phyloP scores from a whole-genome alignment of 2,113 vertebrate genomes.

The Chunga burmeisteri region DNA sequence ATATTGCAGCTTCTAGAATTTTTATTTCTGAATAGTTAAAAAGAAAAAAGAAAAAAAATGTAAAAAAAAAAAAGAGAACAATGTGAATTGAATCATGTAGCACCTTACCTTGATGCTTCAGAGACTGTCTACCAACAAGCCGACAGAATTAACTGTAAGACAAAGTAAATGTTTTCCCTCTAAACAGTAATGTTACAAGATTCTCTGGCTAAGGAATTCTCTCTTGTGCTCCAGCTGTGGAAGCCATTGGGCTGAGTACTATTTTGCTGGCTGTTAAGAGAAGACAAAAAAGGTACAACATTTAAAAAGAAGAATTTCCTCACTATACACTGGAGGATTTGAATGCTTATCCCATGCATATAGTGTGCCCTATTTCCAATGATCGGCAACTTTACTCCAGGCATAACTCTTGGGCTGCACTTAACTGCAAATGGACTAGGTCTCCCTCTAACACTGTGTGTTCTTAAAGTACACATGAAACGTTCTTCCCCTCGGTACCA shows the following conservation, averaged over 20 bases:
- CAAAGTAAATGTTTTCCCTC: constrained; percentile 89
- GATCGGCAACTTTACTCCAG: background rate
- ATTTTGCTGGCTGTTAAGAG: constrained; percentile 80
- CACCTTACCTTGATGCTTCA: constrained; percentile 85
- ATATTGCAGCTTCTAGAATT: background rate
- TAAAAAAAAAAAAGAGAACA: background rate
- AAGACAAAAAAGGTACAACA: background rate
- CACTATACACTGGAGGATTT: background rate
- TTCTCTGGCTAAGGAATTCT: constrained; percentile 83
- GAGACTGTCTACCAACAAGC: constrained; percentile 84
- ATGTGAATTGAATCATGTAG: background rate
- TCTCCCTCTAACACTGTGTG: background rate
- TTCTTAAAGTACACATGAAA: background rate
- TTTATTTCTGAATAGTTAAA: background rate
- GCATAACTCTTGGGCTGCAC: background rate
- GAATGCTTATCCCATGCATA: background rate
- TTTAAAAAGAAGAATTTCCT: background rate
- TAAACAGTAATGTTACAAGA: constrained; percentile 87
- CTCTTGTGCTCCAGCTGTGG: constrained; percentile 78
- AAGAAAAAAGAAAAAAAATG: background rate
- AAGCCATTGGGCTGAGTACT: constrained; percentile 81
- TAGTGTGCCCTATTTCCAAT: background rate
- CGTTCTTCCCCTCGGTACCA: background rate
- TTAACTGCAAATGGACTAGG: background rate
- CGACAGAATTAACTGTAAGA: constrained; percentile 87